Evolutionary conservation across 2,888 invertebrate species (phyloP).

Genomic region (Drosophila mulleri): DNA sequence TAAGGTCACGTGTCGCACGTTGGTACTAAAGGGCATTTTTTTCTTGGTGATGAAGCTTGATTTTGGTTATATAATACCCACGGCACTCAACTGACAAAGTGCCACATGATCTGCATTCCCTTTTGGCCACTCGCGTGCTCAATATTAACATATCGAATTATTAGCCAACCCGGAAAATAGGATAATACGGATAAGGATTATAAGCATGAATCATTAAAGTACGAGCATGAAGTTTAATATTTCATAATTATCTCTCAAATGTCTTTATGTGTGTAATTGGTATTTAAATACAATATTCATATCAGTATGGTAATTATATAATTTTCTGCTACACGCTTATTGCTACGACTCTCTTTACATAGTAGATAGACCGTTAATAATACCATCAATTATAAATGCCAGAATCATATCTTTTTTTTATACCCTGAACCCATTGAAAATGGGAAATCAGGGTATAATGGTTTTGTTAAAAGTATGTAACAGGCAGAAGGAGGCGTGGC

Average conservation of each 20-base stretch:
- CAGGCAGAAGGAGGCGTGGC: too few species aligned
- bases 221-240: conserved; percentile 68
- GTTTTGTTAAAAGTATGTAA: too few species aligned
- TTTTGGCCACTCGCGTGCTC: conserved; percentile 57
- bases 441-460: too few species aligned
- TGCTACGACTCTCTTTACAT: conserved; percentile 35
- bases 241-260: conserved; percentile 79
- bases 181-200: conserved; percentile 78
- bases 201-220: conserved; percentile 27
- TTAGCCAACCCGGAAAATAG: conserved; percentile 82
- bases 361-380: not conserved
- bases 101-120: conserved; percentile 60
- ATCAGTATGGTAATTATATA: conserved; percentile 72
- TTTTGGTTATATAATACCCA: conserved; percentile 29
- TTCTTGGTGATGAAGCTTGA: conserved; percentile 15
- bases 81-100: conserved; percentile 37
- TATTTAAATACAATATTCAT: conserved; percentile 66
- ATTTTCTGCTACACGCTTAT: conserved; percentile 75
- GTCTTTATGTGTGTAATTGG: conserved; percentile 80
- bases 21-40: conserved; percentile 47
- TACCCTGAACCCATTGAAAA: too few species aligned
- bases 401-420: not conserved
- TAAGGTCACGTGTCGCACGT: conserved; percentile 83
- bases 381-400: not conserved
- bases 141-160: conserved; percentile 82